Evolutionary conservation across 2,797 vertebrate species (phyloP), one percentile per base, ranked within the genome.

Genomic region (Varecia variegata): DNA sequence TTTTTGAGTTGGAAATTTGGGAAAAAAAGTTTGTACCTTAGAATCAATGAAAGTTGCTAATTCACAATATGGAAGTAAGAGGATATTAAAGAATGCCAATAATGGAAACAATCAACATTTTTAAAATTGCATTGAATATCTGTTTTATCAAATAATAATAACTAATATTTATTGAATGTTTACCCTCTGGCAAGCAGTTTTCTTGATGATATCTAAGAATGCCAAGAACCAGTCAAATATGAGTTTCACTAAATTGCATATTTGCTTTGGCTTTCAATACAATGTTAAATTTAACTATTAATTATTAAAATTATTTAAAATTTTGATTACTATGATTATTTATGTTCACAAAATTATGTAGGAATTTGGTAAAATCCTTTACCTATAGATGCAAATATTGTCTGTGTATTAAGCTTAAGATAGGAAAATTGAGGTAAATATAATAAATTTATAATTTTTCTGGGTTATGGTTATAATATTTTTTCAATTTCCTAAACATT

Each of bases 171-270:
- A 52, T 45, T 56, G 27, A 77, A 74, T 45, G 77, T 60, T 84
- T 88, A 73, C 17, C 43, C 32, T 62, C 5, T 2, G 5, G 2
- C 2, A 67, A 74, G 18, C 32, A 62, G 3, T 68, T 56, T 88
- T 91, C 50, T 81, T 81, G 76, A 65, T 93, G 3, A 60, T 54
- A 83, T 20, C 38, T 38, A 73, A 65, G 76, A 91, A 96, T 89
- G 70, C 70, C 86, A 96, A 89, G 68, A 83, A 89, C 21, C 32
- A 96, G 79, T 77, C 62, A 91, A 56, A 87, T 47, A 23, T 68
- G 54, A 90, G 38, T 91, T 94, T 91, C 40, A 52, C 58, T 95
- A 95, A 96, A 97, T 71, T 87, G 40, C 23, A n/a, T 97, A 83
- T 76, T 84, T 35, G 60, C 62, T 96, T 92, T 85, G 45, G 35